Conservation (phyloP, 2,888 invertebrate species). For the Cancer borealis region DNA sequence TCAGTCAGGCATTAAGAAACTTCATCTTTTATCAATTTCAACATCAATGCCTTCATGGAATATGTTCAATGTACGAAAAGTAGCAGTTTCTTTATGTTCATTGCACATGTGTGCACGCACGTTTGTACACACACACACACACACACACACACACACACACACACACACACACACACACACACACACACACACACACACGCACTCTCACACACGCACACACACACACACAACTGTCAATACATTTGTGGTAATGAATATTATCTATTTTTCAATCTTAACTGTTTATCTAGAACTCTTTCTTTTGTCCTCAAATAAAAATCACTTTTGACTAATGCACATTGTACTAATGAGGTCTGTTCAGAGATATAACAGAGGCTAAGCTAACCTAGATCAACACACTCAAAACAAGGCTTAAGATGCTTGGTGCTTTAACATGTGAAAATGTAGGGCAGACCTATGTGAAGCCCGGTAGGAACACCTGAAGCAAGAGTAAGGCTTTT, state of each 20-base stretch:
- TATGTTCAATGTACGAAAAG: too few species aligned
- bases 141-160: too few species aligned
- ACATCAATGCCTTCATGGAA: too few species aligned
- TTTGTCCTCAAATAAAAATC: not conserved
- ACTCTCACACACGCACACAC: not conserved
- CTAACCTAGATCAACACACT: not conserved
- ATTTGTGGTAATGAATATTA: not conserved
- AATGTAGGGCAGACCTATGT: conserved; percentile 56
- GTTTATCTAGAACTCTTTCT: not conserved
- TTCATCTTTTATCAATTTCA: too few species aligned
- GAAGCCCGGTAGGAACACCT: conserved; percentile 49
- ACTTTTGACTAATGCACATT: not conserved
- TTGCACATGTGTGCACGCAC: too few species aligned
- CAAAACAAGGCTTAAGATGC: not conserved
- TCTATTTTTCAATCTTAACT: not conserved
- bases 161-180: not conserved
- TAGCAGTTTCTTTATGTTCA: not conserved
- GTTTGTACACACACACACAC: too few species aligned
- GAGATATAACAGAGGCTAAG: not conserved
- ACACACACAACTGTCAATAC: not conserved
- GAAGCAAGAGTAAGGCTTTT: conserved; percentile 51
- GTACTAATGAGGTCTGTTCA: not conserved
- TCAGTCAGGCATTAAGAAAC: not conserved
- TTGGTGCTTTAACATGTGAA: conserved; percentile 52
- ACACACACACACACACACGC: not conserved